phyloP scores from a whole-genome alignment of 1,140 invertebrate species.

The Cylas formicarius region DNA sequence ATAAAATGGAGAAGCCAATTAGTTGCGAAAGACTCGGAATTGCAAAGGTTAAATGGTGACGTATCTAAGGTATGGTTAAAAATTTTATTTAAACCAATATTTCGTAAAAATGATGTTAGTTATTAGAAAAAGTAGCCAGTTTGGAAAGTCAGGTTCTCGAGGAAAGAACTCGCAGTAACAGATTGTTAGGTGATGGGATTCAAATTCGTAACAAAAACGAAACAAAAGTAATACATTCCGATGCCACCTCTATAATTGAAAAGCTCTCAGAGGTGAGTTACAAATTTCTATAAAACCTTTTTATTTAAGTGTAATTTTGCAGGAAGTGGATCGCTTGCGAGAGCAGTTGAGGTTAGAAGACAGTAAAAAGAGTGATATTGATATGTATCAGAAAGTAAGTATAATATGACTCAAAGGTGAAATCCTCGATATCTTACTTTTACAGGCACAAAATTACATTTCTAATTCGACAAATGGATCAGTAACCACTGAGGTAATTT shows the following conservation, averaged over 20 bases:
- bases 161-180: conserved; percentile 13
- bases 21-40: conserved; percentile 52
- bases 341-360: conserved; percentile 21
- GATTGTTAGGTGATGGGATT: conserved; percentile 9
- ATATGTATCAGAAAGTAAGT: conserved; percentile 21
- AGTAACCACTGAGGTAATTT: no score
- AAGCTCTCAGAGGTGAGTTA: conserved; percentile 25
- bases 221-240: conserved; percentile 3
- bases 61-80: conserved; percentile 39
- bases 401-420: no score
- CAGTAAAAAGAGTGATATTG: conserved; percentile 17
- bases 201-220: conserved; percentile 1
- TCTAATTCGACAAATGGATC: no score
- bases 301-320: conserved; percentile 11
- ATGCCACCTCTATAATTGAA: conserved; percentile 22
- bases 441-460: no score
- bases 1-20: conserved; percentile 59
- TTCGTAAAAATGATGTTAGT: conserved; percentile 12
- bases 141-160: conserved; percentile 19
- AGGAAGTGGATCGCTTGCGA: conserved; percentile 22
- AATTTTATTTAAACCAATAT: conserved; percentile 3
- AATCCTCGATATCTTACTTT: no score
- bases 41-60: conserved; percentile 48
- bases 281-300: conserved; percentile 4
- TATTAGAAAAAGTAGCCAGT: conserved; percentile 14